Percentiles rank a stretch among this genome's conserved stretches.
Evolutionary conservation across 2,888 invertebrate species (phyloP).

Genomic region (Mimas tiliae): DNA sequence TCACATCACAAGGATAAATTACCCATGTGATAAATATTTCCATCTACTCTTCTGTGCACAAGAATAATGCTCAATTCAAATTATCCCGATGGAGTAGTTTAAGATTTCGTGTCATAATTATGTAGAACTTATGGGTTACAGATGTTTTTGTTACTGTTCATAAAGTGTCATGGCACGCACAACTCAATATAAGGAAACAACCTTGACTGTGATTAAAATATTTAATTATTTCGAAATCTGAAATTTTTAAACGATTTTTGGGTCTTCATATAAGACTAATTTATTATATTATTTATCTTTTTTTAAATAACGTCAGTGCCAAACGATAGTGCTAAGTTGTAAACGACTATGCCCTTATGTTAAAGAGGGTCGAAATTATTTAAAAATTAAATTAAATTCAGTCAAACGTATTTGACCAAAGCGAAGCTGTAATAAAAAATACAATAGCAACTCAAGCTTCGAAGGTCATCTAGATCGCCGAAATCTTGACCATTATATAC

Average conservation of each 20-base stretch:
- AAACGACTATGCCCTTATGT: conserved; percentile 76
- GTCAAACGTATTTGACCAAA: conserved; percentile 55
- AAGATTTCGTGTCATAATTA: conserved; percentile 82
- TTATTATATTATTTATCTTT: conserved; percentile 67
- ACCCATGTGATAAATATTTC: conserved; percentile 72
- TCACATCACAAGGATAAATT: conserved; percentile 66
- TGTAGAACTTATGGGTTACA: conserved; percentile 68
- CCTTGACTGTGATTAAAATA: conserved; percentile 81
- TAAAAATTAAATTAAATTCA: conserved; percentile 40
- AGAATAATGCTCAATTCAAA: conserved; percentile 84
- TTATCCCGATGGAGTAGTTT: conserved; percentile 79
- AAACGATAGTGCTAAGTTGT: conserved; percentile 82
- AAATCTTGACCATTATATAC: conserved; percentile 83
- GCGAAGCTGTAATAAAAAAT: conserved; percentile 55
- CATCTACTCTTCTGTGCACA: conserved; percentile 79
- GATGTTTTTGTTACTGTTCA: conserved; percentile 67
- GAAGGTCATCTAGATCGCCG: conserved; percentile 80
- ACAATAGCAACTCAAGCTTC: conserved; percentile 56
- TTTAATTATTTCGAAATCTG: conserved; percentile 67
- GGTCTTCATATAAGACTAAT: conserved; percentile 69
- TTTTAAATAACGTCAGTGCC: conserved; percentile 78
- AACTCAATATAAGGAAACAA: conserved; percentile 66
- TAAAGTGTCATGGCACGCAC: conserved; percentile 76
- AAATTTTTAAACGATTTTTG: conserved; percentile 57
- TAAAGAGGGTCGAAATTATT: conserved; percentile 71